Evolutionary conservation across 2,113 vertebrate genomes (phyloP), one percentile per base, ranked within the genome.

Genomic region (Ictidomys tridecemlineatus): DNA sequence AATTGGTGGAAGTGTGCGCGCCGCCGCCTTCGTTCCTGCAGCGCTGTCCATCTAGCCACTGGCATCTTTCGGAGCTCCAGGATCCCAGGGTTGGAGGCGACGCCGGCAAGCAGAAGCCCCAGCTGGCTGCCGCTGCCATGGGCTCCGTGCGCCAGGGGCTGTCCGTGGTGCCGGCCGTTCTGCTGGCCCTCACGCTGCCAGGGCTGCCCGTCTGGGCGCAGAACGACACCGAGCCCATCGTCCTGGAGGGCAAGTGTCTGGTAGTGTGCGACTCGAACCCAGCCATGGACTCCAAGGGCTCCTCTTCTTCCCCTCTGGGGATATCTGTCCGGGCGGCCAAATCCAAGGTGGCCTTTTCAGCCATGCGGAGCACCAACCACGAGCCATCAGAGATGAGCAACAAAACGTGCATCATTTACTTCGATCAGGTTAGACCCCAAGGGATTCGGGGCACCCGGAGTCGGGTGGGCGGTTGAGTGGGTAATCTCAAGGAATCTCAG

Each of bases 231-330:
- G 99, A 99, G 96, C 99, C 99, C 82, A 99, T 99, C 88, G 99
- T 99, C 3, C 98, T 99, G 98, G 99, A 99, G 98, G 99, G 99
- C 20, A 99, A 99, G 97, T 99, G 99, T 77, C 99, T 99, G 78
- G 99, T 99, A 98, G 99, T 99, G 11, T 99, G 99, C 98, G 99
- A 99, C 98, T 99, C 99, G n/a, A 99, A 99, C 98, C 99, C 99
- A 56, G 98, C 99, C 82, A 98, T 98, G 84, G 99, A 99, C 98
- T 98, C 99, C 99, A 99, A 99, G 98, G 99, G 99, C 90, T 99
- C 99, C 34, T 99, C 99, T 14, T 99, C 99, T 1, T 99, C 99
- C 56, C 99, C 99, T 51, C 99, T 99, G 94, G 99, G 99, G 82
- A 99, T 99, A 98, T 99, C 99, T 0, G 99, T 99, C 98, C 99